Percentiles rank a stretch among this genome's conserved stretches.
phyloP scores from a whole-genome alignment of 2,888 invertebrate species.

The Drosophila mimetica region DNA sequence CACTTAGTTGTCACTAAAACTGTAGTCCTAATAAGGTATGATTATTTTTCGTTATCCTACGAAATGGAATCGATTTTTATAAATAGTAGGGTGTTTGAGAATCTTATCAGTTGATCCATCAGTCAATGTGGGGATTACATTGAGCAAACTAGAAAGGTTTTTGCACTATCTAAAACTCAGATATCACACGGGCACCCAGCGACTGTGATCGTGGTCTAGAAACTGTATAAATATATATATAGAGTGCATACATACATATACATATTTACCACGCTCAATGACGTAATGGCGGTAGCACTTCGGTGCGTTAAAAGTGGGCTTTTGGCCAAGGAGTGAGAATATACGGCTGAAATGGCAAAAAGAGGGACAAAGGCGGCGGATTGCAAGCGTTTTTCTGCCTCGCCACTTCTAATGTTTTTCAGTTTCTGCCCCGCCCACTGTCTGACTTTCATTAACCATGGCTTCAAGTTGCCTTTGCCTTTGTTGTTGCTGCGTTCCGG shows the following conservation, averaged over 20 bases:
- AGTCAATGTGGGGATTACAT: constrained; percentile 26
- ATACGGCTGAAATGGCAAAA: neutral
- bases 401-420: constrained; percentile 32
- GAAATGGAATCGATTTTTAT: too few relatives aligned
- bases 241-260: neutral
- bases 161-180: constrained; percentile 30
- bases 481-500: constrained; percentile 28
- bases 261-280: constrained; percentile 14
- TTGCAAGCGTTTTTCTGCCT: constrained; percentile 25
- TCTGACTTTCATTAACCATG: constrained; percentile 50
- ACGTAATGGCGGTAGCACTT: constrained; percentile 29
- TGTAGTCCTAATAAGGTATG: too few relatives aligned
- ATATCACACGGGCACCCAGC: constrained; percentile 2
- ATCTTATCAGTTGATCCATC: constrained; percentile 32
- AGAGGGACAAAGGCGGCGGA: constrained; percentile 19
- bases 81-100: constrained; percentile 1
- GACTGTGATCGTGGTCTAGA: constrained; percentile 5
- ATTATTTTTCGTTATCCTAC: too few relatives aligned
- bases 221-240: neutral
- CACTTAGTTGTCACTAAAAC: too few relatives aligned
- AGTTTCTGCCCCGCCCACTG: constrained; percentile 21
- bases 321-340: neutral
- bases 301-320: constrained; percentile 13
- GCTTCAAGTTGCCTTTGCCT: constrained; percentile 24
- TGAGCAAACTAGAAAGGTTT: constrained; percentile 28